These are phyloP conservation scores for Eristalis intricaria DNA, from an alignment of 2,888 invertebrate genomes.

Conservation along the genomic window DNA sequence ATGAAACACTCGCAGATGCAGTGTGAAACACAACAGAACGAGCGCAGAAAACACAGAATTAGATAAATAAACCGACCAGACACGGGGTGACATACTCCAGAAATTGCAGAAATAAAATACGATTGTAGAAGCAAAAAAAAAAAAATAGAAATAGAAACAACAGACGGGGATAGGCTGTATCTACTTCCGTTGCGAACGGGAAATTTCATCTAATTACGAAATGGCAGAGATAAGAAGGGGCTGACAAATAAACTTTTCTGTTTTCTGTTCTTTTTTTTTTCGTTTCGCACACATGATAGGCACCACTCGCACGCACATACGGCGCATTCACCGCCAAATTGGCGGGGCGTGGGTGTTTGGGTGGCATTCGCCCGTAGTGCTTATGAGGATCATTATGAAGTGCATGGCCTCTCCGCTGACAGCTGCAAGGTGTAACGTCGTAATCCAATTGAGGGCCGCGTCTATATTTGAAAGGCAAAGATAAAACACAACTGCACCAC, in stretches of 20 bases:
- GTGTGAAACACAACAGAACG: not conserved
- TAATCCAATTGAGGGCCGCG: conserved; percentile 8
- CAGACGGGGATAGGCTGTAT: conserved; percentile 6
- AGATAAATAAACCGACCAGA: conserved; percentile 30
- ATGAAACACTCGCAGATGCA: not conserved
- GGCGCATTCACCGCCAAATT: not conserved
- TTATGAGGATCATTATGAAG: conserved; percentile 9
- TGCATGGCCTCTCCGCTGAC: not conserved
- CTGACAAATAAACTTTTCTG: conserved; percentile 2
- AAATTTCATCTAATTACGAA: conserved; percentile 67
- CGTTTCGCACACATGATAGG: conserved; percentile 6
- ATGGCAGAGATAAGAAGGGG: conserved; percentile 49
- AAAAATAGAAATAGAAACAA: not conserved
- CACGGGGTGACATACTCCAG: conserved; percentile 19
- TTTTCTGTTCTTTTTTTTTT: not conserved
- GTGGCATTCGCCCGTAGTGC: not conserved
- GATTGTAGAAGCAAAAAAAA: too few species aligned
- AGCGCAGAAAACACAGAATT: conserved; percentile 1
- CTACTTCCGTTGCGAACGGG: conserved; percentile 62
- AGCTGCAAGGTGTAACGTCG: not conserved
- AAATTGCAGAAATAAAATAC: conserved; percentile 24
- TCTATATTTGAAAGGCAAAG: not conserved
- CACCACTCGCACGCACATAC: not conserved
- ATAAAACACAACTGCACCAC: not conserved
- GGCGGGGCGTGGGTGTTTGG: not conserved